Conservation (phyloP, 2,888 invertebrate genomes). For the Microdon myrmicae region DNA sequence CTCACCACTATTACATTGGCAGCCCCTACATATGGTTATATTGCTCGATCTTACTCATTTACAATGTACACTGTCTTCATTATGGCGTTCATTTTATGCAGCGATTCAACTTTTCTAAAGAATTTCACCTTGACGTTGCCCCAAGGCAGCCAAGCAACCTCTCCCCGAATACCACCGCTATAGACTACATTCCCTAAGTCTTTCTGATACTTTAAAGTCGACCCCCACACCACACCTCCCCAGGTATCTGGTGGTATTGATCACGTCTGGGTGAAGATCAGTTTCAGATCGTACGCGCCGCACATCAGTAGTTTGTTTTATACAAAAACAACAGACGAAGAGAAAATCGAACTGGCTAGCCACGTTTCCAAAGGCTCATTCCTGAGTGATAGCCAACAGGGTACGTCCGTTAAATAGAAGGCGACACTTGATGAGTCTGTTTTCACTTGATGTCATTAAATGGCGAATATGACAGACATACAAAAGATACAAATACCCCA, state of each 20-base stretch:
- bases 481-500: neutral
- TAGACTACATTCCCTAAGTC: slow-evolving; percentile 28
- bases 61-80: slow-evolving; percentile 10
- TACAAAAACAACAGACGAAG: slow-evolving; percentile 12
- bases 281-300: slow-evolving; percentile 17
- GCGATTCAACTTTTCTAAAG: slow-evolving; percentile 51
- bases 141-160: slow-evolving; percentile 39
- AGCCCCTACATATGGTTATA: too few relatives aligned
- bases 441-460: slow-evolving; percentile 42
- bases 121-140: slow-evolving; percentile 52
- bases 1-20: too few relatives aligned
- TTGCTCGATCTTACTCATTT: slow-evolving; percentile 4
- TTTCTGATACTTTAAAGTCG: neutral
- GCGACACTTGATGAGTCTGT: slow-evolving; percentile 39
- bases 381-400: too few relatives aligned
- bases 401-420: slow-evolving; percentile 1
- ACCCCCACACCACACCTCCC: too few relatives aligned
- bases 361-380: slow-evolving; percentile 1
- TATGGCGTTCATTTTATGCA: slow-evolving; percentile 42
- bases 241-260: too few relatives aligned
- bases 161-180: slow-evolving; percentile 26
- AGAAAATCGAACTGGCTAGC: slow-evolving; percentile 31
- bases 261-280: slow-evolving; percentile 42
- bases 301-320: too few relatives aligned
- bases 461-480: slow-evolving; percentile 10